Evolutionary conservation across 2,888 invertebrate species (phyloP).

Genomic region (Urechis unicinctus): DNA sequence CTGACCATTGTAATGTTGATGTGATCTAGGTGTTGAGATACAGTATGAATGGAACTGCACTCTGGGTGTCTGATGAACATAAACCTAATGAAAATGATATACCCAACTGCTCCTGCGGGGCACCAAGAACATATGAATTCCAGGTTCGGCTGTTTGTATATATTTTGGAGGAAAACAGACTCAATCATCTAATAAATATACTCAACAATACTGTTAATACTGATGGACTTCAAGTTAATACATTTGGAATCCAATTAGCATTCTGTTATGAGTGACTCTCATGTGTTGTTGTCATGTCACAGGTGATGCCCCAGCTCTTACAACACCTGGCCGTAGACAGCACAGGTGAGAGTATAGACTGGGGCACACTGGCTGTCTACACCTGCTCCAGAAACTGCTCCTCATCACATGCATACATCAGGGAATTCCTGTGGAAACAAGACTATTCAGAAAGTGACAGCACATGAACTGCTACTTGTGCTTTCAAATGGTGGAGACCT

Average conservation of each 20-base stretch:
- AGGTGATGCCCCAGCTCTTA: slow-evolving; percentile 73
- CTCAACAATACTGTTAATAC: no score
- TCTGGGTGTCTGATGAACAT: background rate
- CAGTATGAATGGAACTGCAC: background rate
- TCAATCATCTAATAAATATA: no score
- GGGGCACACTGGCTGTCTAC: slow-evolving; percentile 81
- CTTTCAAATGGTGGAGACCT: no score
- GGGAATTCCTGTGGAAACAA: slow-evolving; percentile 79
- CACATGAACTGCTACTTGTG: no score
- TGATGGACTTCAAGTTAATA: no score
- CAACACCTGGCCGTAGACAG: slow-evolving; percentile 64
- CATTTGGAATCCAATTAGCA: no score
- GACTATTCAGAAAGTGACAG: no score
- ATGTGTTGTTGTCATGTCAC: slow-evolving; percentile 13
- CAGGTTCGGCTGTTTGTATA: no score
- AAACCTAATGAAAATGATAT: background rate
- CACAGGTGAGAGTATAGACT: slow-evolving; percentile 64
- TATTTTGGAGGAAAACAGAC: no score
- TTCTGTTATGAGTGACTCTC: no score
- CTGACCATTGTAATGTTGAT: no score
- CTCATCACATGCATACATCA: slow-evolving; percentile 62
- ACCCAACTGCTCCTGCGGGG: background rate
- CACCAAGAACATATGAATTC: background rate
- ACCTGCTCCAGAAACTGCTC: slow-evolving; percentile 77
- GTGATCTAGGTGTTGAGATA: background rate